A percentile compares a stretch with the other conserved stretches of the same genome.
phyloP scores from a whole-genome alignment of 2,797 vertebrate genomes.

The Falco novaeseelandiae region DNA sequence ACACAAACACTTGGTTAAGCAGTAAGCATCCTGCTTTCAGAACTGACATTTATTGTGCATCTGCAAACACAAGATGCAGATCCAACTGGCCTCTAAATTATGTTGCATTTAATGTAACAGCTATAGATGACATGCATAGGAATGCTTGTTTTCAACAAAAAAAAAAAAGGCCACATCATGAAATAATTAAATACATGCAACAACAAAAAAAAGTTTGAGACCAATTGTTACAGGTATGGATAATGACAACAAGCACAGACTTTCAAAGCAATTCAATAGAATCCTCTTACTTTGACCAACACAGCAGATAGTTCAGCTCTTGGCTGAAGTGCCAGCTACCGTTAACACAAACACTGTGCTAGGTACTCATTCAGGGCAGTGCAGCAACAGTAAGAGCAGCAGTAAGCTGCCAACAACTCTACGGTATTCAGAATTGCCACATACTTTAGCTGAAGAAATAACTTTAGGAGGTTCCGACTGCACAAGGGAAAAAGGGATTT shows the following conservation, averaged over 20 bases:
- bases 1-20: not conserved
- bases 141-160: not conserved
- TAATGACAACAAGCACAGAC: not conserved
- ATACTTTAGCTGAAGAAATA: not conserved
- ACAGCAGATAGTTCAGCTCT: not conserved
- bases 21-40: not conserved
- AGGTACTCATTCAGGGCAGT: not conserved
- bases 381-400: not conserved
- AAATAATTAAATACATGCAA: not conserved
- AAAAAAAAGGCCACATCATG: not conserved
- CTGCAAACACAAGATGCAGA: not conserved
- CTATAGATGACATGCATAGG: not conserved
- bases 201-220: not conserved
- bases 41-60: not conserved
- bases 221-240: not conserved
- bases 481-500: not conserved
- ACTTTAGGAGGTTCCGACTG: not conserved
- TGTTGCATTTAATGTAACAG: not conserved
- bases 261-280: not conserved
- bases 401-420: not conserved
- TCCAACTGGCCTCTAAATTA: not conserved
- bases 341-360: not conserved
- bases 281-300: not conserved
- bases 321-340: not conserved
- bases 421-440: not conserved